Evolutionary conservation across 2,888 invertebrate genomes (phyloP).

Genomic region (Sisyra nigra): DNA sequence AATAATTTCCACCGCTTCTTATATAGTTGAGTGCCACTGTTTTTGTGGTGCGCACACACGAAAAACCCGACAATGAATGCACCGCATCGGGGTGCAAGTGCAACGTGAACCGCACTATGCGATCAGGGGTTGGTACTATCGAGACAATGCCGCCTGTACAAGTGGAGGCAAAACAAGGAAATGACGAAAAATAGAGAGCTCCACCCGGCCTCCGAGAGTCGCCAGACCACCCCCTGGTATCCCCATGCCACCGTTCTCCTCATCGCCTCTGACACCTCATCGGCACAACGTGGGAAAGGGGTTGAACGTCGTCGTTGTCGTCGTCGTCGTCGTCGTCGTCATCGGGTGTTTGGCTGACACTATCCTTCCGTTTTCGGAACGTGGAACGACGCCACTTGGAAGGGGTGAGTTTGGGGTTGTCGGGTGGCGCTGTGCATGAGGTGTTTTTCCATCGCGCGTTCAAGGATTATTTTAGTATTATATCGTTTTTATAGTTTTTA

Average conservation of each 20-base stretch:
- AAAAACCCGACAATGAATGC: not conserved
- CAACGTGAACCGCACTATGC: not conserved
- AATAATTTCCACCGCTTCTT: conserved; percentile 29
- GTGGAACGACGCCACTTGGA: not conserved
- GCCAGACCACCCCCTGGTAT: not conserved
- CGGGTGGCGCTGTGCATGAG: not conserved
- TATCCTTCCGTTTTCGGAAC: not conserved
- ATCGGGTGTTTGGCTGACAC: not conserved
- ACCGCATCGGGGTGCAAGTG: not conserved
- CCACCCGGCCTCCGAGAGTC: not conserved
- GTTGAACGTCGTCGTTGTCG: not conserved
- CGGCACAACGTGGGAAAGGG: not conserved
- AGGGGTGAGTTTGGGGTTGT: not conserved
- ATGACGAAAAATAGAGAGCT: conserved; percentile 9
- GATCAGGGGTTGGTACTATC: not conserved
- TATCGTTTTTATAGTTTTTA: too few species aligned
- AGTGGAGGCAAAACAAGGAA: conserved; percentile 9
- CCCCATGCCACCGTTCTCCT: not conserved
- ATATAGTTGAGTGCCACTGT: conserved; percentile 29
- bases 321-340: conserved; percentile 2
- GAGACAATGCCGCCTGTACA: conserved; percentile 9
- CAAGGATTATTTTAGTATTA: too few species aligned
- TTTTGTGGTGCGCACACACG: conserved; percentile 20
- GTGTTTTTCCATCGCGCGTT: too few species aligned
- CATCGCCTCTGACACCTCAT: not conserved